These are phyloP conservation scores for Parauchenoglanis ngamensis DNA, from an alignment of 2,797 vertebrate genomes.

Conservation along the genomic window DNA sequence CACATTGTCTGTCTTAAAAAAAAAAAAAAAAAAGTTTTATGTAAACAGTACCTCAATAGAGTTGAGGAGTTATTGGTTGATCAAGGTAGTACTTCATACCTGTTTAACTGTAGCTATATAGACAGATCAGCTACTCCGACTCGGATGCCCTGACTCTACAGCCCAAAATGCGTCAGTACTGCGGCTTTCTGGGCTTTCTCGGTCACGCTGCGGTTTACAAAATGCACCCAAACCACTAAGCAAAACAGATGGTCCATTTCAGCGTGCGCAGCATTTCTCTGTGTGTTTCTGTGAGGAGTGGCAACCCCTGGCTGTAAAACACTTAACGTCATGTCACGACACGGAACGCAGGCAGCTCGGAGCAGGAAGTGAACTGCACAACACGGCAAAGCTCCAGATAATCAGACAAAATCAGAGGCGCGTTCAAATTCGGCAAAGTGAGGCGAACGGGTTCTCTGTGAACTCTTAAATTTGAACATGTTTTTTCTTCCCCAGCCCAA, in stretches of 20 bases:
- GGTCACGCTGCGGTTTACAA: not conserved
- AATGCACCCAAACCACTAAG: not conserved
- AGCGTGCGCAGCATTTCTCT: not conserved
- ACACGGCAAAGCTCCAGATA: not conserved
- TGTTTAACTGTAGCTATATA: not conserved
- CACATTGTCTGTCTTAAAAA: not conserved
- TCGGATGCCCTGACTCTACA: not conserved
- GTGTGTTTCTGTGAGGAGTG: not conserved
- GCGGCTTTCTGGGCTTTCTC: not conserved
- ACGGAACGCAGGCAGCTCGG: not conserved
- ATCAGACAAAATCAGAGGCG: not conserved
- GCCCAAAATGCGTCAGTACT: not conserved
- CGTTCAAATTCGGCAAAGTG: too few species aligned
- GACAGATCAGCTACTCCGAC: too few species aligned
- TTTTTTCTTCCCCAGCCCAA: too few species aligned
- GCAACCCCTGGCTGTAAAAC: not conserved
- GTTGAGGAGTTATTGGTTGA: too few species aligned
- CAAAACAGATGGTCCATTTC: not conserved
- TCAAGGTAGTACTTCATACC: not conserved
- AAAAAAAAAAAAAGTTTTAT: not conserved
- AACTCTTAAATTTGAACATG: too few species aligned
- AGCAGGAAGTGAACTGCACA: not conserved
- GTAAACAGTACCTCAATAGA: not conserved
- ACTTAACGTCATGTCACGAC: slow-evolving; percentile 5
- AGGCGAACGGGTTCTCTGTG: too few species aligned